Evolutionary conservation across 2,113 vertebrate species (phyloP), one percentile per base, ranked within the genome.

Genomic region (Sula dactylatra): DNA sequence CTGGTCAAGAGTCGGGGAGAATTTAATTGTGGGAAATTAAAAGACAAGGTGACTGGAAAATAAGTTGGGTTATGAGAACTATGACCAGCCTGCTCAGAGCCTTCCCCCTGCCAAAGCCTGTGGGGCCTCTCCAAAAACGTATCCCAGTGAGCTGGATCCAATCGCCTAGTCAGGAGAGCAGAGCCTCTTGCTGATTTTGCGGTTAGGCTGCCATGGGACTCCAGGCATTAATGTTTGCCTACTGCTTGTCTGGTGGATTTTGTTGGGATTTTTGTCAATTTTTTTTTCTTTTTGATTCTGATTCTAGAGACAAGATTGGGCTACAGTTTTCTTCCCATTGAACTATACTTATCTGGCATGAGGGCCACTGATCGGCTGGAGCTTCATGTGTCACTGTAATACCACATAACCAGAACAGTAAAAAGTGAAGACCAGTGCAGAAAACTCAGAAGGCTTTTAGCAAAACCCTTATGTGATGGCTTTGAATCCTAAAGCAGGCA

Each of bases 171-270:
- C 27, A 61, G 86, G 64, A 87, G 70, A 92, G 36, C 1, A 61
- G 36, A 85, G 31, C 24, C 49, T 59, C 16, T 65, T 61, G 62
- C 31, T 90, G 95, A 80, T 80, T 92, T 73, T 93, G 92, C 0
- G 32, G 86, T 82, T 86, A 94, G 71, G 49, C 88, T 95, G 72
- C 81, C 78, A 64, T 15, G 56, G 73, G n/a, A 36, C 50, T 87
- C 59, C 5, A 38, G 52, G 74, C 92, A 82, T 38, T 85, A 64
- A 49, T 49, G 44, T 59, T 67, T 18, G 15, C 69, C 84, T 89
- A 85, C 65, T 87, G 67, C 71, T 93, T 73, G 27, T 61, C 58
- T 86, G 84, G 18, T 86, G 27, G 13, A 34, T 52, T 90, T 90
- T 22, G 21, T 9, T 25, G 34, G 31, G 16, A 22, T 31, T 24